A percentile compares a stretch with the other conserved stretches of the same genome.
Evolutionary conservation across 2,113 vertebrate genomes (phyloP).

Genomic region (Alexandromys fortis): DNA sequence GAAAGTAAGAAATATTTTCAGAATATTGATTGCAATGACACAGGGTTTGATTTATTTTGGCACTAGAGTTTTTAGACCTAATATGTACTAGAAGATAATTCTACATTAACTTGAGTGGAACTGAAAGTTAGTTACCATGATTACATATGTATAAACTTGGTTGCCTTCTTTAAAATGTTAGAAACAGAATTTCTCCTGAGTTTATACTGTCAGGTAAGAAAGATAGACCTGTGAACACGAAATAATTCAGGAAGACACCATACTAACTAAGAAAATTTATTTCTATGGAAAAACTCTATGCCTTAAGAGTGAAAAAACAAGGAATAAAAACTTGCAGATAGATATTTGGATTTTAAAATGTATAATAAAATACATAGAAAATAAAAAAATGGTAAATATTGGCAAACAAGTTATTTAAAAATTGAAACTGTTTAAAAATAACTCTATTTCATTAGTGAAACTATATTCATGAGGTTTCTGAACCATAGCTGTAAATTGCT

Average conservation of each 20-base stretch:
- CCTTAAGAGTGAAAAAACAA: not conserved
- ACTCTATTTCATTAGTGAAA: not conserved
- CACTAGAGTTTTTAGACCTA: not conserved
- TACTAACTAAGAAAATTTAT: not conserved
- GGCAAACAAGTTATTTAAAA: not conserved
- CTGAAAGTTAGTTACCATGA: not conserved
- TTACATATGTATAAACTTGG: not conserved
- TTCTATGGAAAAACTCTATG: not conserved
- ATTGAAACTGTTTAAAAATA: not conserved
- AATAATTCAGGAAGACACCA: not conserved
- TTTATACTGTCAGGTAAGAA: not conserved
- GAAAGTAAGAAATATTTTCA: not conserved
- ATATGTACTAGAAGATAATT: not conserved
- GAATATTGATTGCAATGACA: not conserved
- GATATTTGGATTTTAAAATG: not conserved
- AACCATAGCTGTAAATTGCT: not conserved
- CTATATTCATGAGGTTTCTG: not conserved
- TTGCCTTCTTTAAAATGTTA: not conserved
- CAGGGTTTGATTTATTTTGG: not conserved
- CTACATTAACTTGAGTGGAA: not conserved
- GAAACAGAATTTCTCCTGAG: not conserved
- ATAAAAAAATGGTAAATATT: not conserved
- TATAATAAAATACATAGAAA: not conserved
- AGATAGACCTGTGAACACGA: not conserved
- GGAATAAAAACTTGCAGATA: not conserved